Conservation (phyloP, 1,140 invertebrate genomes). For the Zaprionus capensis region DNA sequence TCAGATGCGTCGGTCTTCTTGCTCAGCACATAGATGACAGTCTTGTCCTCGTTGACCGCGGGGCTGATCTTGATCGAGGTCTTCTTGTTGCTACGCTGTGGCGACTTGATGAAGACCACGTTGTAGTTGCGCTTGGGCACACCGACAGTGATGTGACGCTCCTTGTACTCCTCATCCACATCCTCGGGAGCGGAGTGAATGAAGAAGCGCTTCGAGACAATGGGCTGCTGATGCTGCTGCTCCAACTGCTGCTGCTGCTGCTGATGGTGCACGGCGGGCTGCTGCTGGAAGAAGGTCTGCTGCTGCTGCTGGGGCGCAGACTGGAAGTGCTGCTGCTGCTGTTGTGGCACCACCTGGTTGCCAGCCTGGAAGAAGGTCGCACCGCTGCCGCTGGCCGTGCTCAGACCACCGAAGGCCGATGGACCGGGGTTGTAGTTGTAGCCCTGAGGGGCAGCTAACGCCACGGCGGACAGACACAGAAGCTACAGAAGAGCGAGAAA, state of each 20-base stretch:
- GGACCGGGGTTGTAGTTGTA: conserved; percentile 77
- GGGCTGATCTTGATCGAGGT: conserved; percentile 86
- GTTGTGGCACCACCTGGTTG: conserved; percentile 40
- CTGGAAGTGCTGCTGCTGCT: conserved; percentile 31
- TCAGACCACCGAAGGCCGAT: conserved; percentile 60
- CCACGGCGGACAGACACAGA: conserved; percentile 73
- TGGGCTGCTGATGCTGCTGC: conserved; percentile 84
- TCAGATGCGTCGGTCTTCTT: conserved; percentile 86
- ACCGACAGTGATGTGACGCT: conserved; percentile 83
- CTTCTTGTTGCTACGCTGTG: conserved; percentile 89
- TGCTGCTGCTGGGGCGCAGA: conserved; percentile 45
- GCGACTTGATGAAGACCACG: conserved; percentile 94
- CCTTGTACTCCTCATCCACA: conserved; percentile 73
- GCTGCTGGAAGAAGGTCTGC: conserved; percentile 69
- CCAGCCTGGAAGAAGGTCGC: conserved; percentile 62
- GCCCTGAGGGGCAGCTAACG: conserved; percentile 79
- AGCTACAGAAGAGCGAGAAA: conserved; percentile 42
- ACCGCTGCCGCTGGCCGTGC: conserved; percentile 47
- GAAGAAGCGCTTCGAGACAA: conserved; percentile 84
- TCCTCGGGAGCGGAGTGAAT: conserved; percentile 83
- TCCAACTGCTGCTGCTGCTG: conserved; percentile 48
- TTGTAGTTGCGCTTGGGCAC: conserved; percentile 92
- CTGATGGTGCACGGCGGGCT: conserved; percentile 84
- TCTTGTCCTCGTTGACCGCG: conserved; percentile 91
- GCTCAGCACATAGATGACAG: conserved; percentile 93